Evolutionary conservation across 2,797 vertebrate genomes (phyloP), one percentile per base, ranked within the genome.

Genomic region (Bradypodion pumilum): DNA sequence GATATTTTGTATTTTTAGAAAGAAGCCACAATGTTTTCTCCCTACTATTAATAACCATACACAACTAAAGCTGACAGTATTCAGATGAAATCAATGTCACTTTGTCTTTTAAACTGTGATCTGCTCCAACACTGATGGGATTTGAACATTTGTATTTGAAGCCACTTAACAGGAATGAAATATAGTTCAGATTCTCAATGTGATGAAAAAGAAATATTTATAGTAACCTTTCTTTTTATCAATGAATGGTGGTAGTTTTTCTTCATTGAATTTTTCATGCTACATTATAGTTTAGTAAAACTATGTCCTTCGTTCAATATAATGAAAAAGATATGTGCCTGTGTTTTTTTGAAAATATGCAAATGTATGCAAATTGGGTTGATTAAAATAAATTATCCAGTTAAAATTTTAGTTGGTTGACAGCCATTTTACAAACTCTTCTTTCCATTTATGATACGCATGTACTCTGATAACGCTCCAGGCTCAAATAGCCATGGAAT

Each of bases 401-500:
- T 83, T 68, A 60, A 78, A 59, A 44, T 37, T 46, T 70, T 78
- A 29, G 56, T 77, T 72, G 66, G n/a, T 56, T 56, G 27, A 81
- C 42, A 85, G 74, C 35, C 52, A 60, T 74, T 66, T 85, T 49
- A 27, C 40, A 63, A 79, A 46, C n/a, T 19, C 37, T 59, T 59
- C 49, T 91, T 90, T 90, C 88, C 83, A 87, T 90, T 74, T 66
- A 74, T 46, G 62, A n/a, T 89, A 69, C 78, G 85, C 86, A 82
- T 3, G 0, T 80, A 32, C 87, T 83, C 89, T 84, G 89, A 92
- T 86, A n/a, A 89, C 82, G 66, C 23, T 37, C 85, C 83, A 76
- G 86, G 37, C 83, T 88, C 91, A 92, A 81, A 66, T 82, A 83
- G 87, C 89, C 90, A 90, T 90, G 76, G 86, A 93, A 90, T 86